Evolutionary conservation across 2,113 vertebrate species (phyloP).

Genomic region (Sceloporus undulatus): DNA sequence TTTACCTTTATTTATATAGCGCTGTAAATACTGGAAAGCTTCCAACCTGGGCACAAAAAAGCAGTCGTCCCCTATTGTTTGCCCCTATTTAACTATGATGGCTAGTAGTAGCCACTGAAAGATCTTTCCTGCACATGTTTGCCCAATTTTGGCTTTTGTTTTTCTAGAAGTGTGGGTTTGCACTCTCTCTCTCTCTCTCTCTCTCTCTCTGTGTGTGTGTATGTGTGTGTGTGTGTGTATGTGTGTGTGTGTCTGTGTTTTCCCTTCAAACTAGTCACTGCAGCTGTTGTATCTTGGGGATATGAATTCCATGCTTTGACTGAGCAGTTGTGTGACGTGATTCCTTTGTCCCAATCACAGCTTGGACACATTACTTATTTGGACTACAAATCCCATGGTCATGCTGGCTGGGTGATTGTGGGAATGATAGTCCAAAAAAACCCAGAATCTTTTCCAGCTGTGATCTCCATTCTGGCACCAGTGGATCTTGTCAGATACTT

Average conservation of each 20-base stretch:
- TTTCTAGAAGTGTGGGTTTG: neutral
- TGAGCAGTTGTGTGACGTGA: too few species aligned
- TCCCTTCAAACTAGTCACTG: neutral
- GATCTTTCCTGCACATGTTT: neutral
- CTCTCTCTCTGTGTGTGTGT: too few species aligned
- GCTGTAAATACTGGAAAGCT: neutral
- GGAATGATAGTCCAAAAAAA: too few species aligned
- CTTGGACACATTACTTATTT: too few species aligned
- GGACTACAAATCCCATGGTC: neutral
- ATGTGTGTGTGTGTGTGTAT: too few species aligned
- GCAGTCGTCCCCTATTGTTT: neutral
- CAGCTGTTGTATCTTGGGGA: neutral
- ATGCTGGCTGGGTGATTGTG: neutral
- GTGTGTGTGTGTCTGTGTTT: too few species aligned
- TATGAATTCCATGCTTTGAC: neutral
- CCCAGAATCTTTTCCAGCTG: too few species aligned
- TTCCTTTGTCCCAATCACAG: neutral
- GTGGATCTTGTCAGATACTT: too few species aligned
- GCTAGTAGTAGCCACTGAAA: neutral
- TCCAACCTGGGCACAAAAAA: neutral
- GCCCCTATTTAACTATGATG: too few species aligned
- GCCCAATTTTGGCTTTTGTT: neutral
- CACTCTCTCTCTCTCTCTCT: too few species aligned
- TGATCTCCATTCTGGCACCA: too few species aligned
- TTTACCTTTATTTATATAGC: too few species aligned